A percentile compares a stretch with the other conserved stretches of the same genome.
These are phyloP conservation scores for Drosophila bipectinata DNA, from an alignment of 1,140 invertebrate species.

Conservation along the genomic window DNA sequence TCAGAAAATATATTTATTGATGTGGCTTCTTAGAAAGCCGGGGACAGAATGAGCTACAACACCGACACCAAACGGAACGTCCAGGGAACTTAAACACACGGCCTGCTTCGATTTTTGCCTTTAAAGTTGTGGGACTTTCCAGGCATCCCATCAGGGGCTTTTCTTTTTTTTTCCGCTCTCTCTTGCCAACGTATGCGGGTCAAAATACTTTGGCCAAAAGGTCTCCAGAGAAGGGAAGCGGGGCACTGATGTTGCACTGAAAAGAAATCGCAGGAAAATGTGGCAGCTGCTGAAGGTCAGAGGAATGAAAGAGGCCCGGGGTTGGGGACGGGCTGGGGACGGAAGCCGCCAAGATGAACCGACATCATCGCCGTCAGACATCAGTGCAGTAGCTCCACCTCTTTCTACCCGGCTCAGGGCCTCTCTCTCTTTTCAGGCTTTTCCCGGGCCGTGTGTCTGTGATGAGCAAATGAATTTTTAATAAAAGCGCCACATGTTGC, in stretches of 20 bases:
- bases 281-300: conserved; percentile 79
- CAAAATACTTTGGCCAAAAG: conserved; percentile 64
- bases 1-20: too few species aligned
- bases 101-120: neutral
- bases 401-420: too few species aligned
- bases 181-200: conserved; percentile 54
- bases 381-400: neutral
- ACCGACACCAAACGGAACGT: neutral
- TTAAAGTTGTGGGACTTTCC: conserved; percentile 26
- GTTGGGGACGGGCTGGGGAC: neutral
- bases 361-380: conserved; percentile 47
- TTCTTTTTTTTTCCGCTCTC: conserved; percentile 4
- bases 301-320: conserved; percentile 12
- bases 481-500: conserved; percentile 81
- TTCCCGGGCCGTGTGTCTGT: conserved; percentile 27
- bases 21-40: too few species aligned
- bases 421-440: neutral
- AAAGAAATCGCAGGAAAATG: conserved; percentile 60
- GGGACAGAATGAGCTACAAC: too few species aligned
- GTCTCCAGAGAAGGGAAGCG: neutral
- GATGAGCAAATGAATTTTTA: conserved; percentile 81
- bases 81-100: neutral
- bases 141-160: conserved; percentile 54
- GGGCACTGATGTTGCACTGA: conserved; percentile 1
- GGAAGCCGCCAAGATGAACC: conserved; percentile 39